phyloP scores from a whole-genome alignment of 2,113 vertebrate species.

The Chloropsis hardwickii region DNA sequence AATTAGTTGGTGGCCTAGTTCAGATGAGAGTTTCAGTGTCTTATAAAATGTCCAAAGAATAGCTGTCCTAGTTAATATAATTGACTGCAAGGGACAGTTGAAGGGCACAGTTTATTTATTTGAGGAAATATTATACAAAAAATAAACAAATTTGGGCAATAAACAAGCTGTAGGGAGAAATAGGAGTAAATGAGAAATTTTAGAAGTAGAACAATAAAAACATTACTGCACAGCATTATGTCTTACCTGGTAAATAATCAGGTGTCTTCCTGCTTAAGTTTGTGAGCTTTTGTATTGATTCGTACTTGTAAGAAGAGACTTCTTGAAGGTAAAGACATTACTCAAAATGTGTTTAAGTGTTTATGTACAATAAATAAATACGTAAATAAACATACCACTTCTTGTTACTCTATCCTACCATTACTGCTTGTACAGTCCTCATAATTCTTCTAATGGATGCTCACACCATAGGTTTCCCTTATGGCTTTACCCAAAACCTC shows the following conservation, averaged over 20 bases:
- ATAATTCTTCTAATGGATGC: neutral
- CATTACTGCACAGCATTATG: neutral
- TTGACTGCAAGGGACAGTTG: conserved; percentile 33
- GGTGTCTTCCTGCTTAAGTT: neutral
- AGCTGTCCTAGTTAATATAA: conserved; percentile 59
- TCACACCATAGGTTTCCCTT: neutral
- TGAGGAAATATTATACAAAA: neutral
- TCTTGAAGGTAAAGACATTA: neutral
- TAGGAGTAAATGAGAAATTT: neutral
- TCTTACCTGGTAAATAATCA: neutral
- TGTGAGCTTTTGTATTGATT: neutral
- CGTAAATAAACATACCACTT: neutral
- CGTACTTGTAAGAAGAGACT: neutral
- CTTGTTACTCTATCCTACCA: neutral
- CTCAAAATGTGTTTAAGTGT: neutral
- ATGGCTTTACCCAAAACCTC: neutral
- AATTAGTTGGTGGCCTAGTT: conserved; percentile 65
- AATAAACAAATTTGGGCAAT: neutral
- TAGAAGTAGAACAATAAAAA: neutral
- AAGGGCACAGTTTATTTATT: conserved; percentile 15
- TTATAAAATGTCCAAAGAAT: conserved; percentile 49
- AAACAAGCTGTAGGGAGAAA: neutral
- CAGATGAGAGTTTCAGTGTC: conserved; percentile 32
- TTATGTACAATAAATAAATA: neutral
- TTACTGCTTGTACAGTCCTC: neutral